A percentile compares a stretch with the other conserved stretches of the same genome.
Conservation (phyloP, 2,113 vertebrate genomes). For the Alligator sinensis region DNA sequence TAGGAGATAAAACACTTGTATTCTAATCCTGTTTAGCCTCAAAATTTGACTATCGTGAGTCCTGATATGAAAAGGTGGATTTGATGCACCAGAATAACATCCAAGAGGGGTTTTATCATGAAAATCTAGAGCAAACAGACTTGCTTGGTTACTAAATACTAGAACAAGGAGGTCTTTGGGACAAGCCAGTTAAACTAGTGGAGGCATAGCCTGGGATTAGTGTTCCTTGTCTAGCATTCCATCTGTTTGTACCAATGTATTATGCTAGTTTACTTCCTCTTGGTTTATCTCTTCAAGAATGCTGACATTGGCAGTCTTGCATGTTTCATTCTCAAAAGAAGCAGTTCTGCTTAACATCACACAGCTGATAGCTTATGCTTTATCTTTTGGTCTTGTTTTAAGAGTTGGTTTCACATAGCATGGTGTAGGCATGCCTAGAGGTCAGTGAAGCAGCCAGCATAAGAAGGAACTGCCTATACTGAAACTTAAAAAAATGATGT, state of each 20-base stretch:
- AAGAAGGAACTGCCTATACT: neutral
- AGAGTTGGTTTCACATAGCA: neutral
- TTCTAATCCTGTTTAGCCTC: no score
- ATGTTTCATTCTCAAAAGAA: neutral
- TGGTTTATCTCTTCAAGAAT: neutral
- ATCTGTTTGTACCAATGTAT: neutral
- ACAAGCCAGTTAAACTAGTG: neutral
- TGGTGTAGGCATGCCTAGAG: neutral
- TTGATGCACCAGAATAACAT: neutral
- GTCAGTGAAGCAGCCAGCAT: neutral
- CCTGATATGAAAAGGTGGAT: neutral
- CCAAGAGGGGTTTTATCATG: neutral
- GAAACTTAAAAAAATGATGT: neutral
- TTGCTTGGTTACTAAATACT: neutral
- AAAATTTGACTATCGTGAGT: no score
- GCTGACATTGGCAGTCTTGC: neutral
- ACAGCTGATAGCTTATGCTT: neutral
- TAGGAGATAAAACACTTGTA: no score
- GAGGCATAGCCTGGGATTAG: neutral
- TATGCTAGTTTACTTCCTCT: neutral
- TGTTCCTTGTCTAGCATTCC: neutral
- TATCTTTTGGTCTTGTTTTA: neutral
- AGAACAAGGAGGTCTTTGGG: neutral
- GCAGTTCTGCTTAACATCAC: neutral
- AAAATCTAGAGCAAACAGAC: neutral